Percentiles rank a stretch among this genome's conserved stretches.
Evolutionary conservation across 2,888 invertebrate species (phyloP).

Genomic region (Coleophora deauratella): DNA sequence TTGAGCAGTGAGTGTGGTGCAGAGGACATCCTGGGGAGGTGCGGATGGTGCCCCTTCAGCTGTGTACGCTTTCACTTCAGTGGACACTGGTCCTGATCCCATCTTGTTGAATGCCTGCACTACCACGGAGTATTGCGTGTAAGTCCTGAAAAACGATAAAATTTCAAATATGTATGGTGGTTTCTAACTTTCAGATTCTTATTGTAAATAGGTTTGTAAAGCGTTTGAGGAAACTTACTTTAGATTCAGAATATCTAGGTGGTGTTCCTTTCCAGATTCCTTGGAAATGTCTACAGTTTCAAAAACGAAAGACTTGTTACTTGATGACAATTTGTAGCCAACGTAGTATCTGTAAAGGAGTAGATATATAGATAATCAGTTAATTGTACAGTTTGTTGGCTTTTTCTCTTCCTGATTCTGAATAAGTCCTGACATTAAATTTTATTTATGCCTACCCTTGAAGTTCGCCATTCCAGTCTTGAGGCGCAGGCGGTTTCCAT

Average conservation of each 20-base stretch:
- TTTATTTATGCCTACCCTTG: conserved; percentile 44
- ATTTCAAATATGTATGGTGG: neutral
- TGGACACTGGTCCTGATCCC: conserved; percentile 92
- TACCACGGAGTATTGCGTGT: conserved; percentile 96
- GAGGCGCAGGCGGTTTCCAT: conserved; percentile 92
- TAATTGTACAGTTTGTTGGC: neutral
- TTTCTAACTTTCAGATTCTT: neutral
- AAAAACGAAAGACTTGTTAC: conserved; percentile 90
- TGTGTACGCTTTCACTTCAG: conserved; percentile 92
- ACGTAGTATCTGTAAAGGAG: conserved; percentile 85
- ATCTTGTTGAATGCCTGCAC: conserved; percentile 96
- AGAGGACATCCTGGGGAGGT: conserved; percentile 92
- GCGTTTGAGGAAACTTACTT: too few species aligned
- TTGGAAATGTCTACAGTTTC: conserved; percentile 94
- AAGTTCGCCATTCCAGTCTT: conserved; percentile 95
- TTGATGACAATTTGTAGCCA: conserved; percentile 88
- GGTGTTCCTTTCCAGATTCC: conserved; percentile 93
- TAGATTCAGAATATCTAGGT: conserved; percentile 84
- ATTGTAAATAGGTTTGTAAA: neutral
- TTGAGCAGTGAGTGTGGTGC: conserved; percentile 94
- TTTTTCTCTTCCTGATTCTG: too few species aligned
- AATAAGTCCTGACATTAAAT: neutral
- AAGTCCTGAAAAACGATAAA: conserved; percentile 83
- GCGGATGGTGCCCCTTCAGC: conserved; percentile 96
- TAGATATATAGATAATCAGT: too few species aligned